Conservation (phyloP, 2,888 invertebrate genomes). For the Cephus sareptanus region DNA sequence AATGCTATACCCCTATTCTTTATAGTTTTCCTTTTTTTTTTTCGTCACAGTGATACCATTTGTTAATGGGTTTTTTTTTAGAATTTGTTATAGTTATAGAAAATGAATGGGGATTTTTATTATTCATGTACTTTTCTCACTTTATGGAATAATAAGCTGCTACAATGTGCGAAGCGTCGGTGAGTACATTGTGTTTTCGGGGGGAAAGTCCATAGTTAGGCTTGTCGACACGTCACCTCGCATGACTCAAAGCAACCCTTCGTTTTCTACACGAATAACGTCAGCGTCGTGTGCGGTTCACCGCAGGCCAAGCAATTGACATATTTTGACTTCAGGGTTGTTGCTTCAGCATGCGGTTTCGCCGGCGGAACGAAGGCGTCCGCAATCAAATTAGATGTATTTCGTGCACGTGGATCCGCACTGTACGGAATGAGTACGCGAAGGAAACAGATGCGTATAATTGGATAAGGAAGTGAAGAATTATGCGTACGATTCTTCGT, state of each 20-base stretch:
- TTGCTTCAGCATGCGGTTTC: constrained; percentile 33
- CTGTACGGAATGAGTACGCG: neutral
- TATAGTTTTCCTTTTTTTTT: neutral
- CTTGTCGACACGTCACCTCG: constrained; percentile 61
- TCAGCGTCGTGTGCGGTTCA: constrained; percentile 46
- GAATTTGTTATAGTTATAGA: neutral
- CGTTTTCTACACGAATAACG: constrained; percentile 23
- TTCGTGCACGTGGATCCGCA: constrained; percentile 20
- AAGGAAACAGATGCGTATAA: constrained; percentile 42
- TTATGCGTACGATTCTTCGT: constrained; percentile 25
- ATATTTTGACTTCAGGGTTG: constrained; percentile 55
- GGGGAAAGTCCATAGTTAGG: constrained; percentile 28
- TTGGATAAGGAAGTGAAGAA: constrained; percentile 46
- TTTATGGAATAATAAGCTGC: neutral
- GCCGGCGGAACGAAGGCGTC: constrained; percentile 13
- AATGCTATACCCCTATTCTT: neutral
- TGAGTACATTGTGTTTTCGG: neutral
- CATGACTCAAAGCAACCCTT: constrained; percentile 52
- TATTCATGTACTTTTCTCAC: neutral
- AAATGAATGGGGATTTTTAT: neutral
- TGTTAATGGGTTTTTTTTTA: neutral
- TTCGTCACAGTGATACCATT: neutral
- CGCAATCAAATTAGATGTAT: constrained; percentile 17
- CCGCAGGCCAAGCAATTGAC: constrained; percentile 58
- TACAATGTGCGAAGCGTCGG: too few species aligned